Evolutionary conservation across 2,888 invertebrate species (phyloP).

Genomic region (Oligia strigilis): DNA sequence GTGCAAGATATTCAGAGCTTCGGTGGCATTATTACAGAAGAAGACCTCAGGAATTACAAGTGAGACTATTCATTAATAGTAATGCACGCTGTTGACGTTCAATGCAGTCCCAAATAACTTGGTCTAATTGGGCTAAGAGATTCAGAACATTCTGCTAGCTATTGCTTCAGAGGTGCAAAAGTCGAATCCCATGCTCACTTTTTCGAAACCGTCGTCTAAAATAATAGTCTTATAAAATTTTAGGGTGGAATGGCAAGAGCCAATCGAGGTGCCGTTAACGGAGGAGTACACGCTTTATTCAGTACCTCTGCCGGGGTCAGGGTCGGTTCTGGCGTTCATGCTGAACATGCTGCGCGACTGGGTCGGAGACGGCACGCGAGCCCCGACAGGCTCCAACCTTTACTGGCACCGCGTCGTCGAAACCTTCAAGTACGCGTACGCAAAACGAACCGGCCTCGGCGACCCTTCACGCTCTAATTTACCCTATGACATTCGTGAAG

Average conservation of each 20-base stretch:
- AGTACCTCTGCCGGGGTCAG: slow-evolving; percentile 96
- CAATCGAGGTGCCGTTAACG: slow-evolving; percentile 90
- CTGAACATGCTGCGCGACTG: slow-evolving; percentile 94
- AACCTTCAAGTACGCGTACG: slow-evolving; percentile 97
- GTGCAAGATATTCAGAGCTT: slow-evolving; percentile 92
- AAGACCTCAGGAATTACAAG: slow-evolving; percentile 94
- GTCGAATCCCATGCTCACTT: too few species aligned
- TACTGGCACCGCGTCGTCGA: slow-evolving; percentile 96
- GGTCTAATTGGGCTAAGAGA: not conserved
- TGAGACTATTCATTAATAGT: slow-evolving; percentile 70
- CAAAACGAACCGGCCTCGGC: slow-evolving; percentile 95
- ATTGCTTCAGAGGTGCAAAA: not conserved
- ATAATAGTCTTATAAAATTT: slow-evolving; percentile 46
- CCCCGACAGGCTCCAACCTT: slow-evolving; percentile 78
- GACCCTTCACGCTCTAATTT: slow-evolving; percentile 90
- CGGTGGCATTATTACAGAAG: slow-evolving; percentile 94
- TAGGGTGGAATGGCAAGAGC: slow-evolving; percentile 92
- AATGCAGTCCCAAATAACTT: not conserved
- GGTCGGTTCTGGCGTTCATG: slow-evolving; percentile 95
- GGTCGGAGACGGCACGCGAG: slow-evolving; percentile 82
- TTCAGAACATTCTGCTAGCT: not conserved
- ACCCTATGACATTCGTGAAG: slow-evolving; percentile 76
- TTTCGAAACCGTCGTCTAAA: not conserved
- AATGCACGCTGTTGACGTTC: not conserved
- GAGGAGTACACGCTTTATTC: slow-evolving; percentile 93